Base-by-base conservation (phyloP, 2,888 invertebrate species). In the Pomacea canaliculata region DNA sequence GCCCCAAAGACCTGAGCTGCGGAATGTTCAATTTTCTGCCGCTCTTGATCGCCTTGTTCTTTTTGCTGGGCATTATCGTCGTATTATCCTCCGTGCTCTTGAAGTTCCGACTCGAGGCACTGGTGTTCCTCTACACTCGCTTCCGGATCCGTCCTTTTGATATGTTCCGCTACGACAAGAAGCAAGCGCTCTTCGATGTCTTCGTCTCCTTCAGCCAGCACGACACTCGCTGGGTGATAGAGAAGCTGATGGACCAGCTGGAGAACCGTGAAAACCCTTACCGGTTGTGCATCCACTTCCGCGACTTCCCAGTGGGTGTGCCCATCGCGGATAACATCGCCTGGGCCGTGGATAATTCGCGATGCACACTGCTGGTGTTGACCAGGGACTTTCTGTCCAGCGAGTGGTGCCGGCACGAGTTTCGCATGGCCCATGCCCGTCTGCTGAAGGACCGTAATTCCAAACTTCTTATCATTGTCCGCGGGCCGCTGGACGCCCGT, bases 211-310 rank as follows among this genome's bases (percentile, higher is more conserved):
- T 97, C 92, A 95, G 95, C 91, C 80, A 81, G 60, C 77, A 80
- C 59, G 96, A 96, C 91, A 96, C 96, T 90, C 94, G 94, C 73
- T 96, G 95, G 93, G 96, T 96, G 70, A 94, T 95, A 59, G 95
- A 96, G 88, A 95, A 96, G 86, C 92, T 96, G 71, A 95, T 95
- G 46, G 95, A 95, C 27, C 94, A 94, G 81, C 91, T 96, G 81
- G 96, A 96, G 76, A 91, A 95, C 94, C 69, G 76, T 0, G 65
- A 71, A 0, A 62, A 70, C 12, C 81, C 80, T 27, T 97, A 96
- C 74, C 80, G 78, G 12, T 77, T 86, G 62, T 82, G 82, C 67
- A 79, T 87, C 7, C 85, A 87, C 63, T 83, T 85, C 68, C 76
- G 86, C 76, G 89, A 81, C 84, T 89, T 84, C 83, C 83, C 81